Evolutionary conservation across 37 sponge, comb jelly and placozoan genomes (phyloP).

Genomic region (Oscarella lobularis): DNA sequence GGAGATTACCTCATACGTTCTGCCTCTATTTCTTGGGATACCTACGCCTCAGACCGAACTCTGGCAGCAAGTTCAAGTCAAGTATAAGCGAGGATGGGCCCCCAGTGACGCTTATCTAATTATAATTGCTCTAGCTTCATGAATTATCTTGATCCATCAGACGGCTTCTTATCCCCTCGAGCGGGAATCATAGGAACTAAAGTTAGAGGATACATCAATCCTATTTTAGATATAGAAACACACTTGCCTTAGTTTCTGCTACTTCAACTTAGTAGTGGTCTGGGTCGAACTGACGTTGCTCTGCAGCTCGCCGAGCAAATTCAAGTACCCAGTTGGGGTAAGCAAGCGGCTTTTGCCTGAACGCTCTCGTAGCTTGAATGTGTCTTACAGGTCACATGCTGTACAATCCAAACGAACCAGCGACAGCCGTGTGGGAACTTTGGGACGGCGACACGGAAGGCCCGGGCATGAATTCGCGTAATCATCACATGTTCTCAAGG

Average conservation of each 20-base stretch:
- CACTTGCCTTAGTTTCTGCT: conserved; percentile 22
- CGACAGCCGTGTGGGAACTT: conserved; percentile 57
- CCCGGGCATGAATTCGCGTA: conserved; percentile 54
- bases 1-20: too few species aligned
- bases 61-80: too few species aligned
- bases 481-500: conserved; percentile 74
- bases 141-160: too few species aligned
- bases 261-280: conserved; percentile 18
- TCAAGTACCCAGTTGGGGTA: conserved; percentile 56
- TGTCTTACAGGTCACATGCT: conserved; percentile 29
- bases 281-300: conserved; percentile 23
- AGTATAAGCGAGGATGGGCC: too few species aligned
- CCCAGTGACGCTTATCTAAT: too few species aligned
- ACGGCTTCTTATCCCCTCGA: too few species aligned
- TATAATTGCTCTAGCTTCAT: too few species aligned
- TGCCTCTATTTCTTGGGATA: too few species aligned
- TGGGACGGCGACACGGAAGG: conserved; percentile 32
- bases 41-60: too few species aligned
- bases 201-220: not conserved
- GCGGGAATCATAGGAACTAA: not conserved
- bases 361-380: too few species aligned
- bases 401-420: conserved; percentile 35
- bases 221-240: not conserved
- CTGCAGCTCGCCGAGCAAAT: conserved; percentile 28
- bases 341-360: too few species aligned